Conservation (phyloP, 2,797 vertebrate genomes). For the Leptatherina wallacei region DNA sequence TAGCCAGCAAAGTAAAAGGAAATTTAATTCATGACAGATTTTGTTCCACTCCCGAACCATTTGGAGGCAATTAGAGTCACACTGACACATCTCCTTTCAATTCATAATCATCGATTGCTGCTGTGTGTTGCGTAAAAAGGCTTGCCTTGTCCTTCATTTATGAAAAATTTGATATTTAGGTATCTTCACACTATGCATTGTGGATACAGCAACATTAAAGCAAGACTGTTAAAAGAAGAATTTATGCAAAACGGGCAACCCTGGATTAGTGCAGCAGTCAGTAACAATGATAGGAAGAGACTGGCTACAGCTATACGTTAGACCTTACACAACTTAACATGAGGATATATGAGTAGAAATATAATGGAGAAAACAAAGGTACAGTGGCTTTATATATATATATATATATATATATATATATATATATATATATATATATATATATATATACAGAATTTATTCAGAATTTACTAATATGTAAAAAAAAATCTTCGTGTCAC, state of each 20-base stretch:
- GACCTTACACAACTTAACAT: no score
- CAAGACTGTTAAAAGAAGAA: conserved; percentile 36
- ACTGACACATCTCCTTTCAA: conserved; percentile 7
- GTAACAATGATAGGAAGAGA: conserved; percentile 37
- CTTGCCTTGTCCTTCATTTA: conserved; percentile 9
- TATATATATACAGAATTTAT: no score
- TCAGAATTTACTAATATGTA: not conserved
- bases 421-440: no score
- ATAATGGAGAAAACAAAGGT: not conserved
- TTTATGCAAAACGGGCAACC: no score
- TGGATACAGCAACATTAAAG: conserved; percentile 29
- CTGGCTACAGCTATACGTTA: conserved; percentile 25
- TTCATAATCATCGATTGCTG: conserved; percentile 10
- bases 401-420: no score
- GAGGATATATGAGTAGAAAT: no score
- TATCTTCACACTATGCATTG: conserved; percentile 20
- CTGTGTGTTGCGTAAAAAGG: conserved; percentile 10
- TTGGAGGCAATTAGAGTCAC: conserved; percentile 10
- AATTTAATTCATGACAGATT: not conserved
- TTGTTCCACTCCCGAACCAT: not conserved
- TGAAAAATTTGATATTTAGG: conserved; percentile 21
- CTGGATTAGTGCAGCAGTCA: no score
- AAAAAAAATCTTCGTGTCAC: not conserved
- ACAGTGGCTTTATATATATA: no score
- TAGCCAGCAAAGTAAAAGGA: conserved; percentile 3